These are phyloP conservation scores for Eidolon helvum DNA, from an alignment of 2,113 vertebrate genomes.

Conservation along the genomic window DNA sequence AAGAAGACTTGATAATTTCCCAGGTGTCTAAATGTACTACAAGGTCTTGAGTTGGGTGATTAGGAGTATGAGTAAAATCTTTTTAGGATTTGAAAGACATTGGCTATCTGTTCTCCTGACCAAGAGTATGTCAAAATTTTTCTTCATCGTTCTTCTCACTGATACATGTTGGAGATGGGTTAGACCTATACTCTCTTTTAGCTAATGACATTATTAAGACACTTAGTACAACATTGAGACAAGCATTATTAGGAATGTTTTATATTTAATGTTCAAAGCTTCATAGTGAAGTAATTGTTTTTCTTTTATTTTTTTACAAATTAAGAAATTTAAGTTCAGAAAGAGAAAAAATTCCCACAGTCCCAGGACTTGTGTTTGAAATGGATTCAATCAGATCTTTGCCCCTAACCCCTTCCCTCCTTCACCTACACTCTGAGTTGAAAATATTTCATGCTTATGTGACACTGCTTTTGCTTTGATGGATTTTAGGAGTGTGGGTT, in stretches of 20 bases:
- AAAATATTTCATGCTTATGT: background rate
- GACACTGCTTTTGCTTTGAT: background rate
- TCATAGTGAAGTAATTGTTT: background rate
- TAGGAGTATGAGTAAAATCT: background rate
- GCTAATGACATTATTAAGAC: background rate
- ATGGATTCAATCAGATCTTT: background rate
- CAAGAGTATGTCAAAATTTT: background rate
- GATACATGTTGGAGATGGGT: background rate
- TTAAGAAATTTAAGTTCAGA: background rate
- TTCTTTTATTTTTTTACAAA: background rate
- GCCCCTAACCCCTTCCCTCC: fast-evolving
- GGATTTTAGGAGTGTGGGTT: background rate
- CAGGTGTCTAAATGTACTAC: background rate
- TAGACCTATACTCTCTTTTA: background rate
- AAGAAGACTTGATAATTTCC: background rate
- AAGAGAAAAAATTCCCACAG: background rate
- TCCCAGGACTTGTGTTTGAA: background rate
- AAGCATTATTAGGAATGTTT: background rate
- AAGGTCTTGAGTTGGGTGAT: background rate
- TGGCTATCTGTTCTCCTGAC: background rate
- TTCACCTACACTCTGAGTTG: background rate
- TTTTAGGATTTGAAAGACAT: background rate
- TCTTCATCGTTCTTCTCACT: background rate
- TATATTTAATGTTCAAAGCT: background rate
- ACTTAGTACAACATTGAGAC: background rate